Conservation (phyloP, 2,113 vertebrate genomes). For the Nesogale talazaci region DNA sequence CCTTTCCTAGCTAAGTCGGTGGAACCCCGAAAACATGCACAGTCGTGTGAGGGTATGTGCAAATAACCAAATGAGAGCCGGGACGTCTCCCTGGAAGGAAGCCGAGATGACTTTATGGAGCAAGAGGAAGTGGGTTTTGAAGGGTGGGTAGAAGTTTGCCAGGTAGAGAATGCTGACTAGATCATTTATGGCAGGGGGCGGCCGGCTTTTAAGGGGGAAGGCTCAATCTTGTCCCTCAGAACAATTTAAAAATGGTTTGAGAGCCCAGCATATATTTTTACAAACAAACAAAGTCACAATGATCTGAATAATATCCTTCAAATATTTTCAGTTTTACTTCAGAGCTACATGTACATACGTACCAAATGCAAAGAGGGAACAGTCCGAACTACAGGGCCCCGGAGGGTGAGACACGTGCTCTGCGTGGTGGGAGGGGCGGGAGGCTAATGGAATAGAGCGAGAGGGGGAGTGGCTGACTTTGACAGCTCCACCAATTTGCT, state of each 20-base stretch:
- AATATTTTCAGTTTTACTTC: no score
- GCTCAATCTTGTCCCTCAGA: no score
- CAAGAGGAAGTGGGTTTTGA: constrained; percentile 17
- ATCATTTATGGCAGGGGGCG: no score
- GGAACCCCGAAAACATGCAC: neutral
- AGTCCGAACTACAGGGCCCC: no score
- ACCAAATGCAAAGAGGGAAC: neutral
- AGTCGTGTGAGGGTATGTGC: neutral
- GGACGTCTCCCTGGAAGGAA: neutral
- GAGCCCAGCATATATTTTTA: no score
- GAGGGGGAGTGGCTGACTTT: neutral
- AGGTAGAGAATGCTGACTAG: neutral
- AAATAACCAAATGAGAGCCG: neutral
- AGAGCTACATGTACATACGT: no score
- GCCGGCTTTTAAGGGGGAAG: no score
- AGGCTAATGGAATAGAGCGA: neutral
- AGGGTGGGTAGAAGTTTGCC: neutral
- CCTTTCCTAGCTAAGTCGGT: no score
- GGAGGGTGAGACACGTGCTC: neutral
- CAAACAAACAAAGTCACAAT: no score
- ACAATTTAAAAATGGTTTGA: no score
- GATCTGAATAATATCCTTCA: no score
- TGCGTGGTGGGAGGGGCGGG: neutral
- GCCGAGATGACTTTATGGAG: neutral
- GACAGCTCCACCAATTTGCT: neutral